Evolutionary conservation across 2,888 invertebrate genomes (phyloP).

Genomic region (Conops quadrifasciatus): DNA sequence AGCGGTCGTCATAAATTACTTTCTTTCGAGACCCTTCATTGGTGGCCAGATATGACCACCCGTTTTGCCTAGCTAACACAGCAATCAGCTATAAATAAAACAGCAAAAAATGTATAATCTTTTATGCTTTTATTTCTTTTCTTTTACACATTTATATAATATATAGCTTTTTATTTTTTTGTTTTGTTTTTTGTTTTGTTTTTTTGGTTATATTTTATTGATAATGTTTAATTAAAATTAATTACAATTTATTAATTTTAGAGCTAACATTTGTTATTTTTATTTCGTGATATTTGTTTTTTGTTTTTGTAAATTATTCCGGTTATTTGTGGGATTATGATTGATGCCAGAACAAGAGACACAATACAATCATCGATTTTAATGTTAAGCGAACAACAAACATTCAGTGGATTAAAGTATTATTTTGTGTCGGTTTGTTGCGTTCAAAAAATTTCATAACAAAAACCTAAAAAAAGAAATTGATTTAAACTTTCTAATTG

Average conservation of each 20-base stretch:
- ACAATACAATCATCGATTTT: neutral
- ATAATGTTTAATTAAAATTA: slow-evolving; percentile 37
- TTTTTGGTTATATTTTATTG: neutral
- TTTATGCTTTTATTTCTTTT: slow-evolving; percentile 32
- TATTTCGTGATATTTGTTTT: neutral
- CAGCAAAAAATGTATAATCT: slow-evolving; percentile 3
- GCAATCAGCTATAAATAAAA: neutral
- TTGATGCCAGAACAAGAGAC: neutral
- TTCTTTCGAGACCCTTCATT: too few relatives aligned
- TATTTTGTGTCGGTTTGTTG: slow-evolving; percentile 10
- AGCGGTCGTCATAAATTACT: too few relatives aligned
- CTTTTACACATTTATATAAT: slow-evolving; percentile 42
- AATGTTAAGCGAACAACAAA: neutral
- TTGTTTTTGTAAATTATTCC: slow-evolving; percentile 6
- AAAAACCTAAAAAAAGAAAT: too few relatives aligned
- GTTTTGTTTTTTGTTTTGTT: slow-evolving; percentile 10
- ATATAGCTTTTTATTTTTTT: slow-evolving; percentile 33
- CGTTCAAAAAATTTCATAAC: too few relatives aligned
- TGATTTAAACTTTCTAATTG: too few relatives aligned
- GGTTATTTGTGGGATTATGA: neutral
- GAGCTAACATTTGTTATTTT: slow-evolving; percentile 33
- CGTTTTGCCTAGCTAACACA: too few relatives aligned
- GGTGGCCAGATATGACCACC: too few relatives aligned
- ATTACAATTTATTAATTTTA: slow-evolving; percentile 36
- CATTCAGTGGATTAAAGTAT: neutral